Evolutionary conservation across 2,797 vertebrate species (phyloP), one percentile per base, ranked within the genome.

Genomic region (Chloroceryle inda): DNA sequence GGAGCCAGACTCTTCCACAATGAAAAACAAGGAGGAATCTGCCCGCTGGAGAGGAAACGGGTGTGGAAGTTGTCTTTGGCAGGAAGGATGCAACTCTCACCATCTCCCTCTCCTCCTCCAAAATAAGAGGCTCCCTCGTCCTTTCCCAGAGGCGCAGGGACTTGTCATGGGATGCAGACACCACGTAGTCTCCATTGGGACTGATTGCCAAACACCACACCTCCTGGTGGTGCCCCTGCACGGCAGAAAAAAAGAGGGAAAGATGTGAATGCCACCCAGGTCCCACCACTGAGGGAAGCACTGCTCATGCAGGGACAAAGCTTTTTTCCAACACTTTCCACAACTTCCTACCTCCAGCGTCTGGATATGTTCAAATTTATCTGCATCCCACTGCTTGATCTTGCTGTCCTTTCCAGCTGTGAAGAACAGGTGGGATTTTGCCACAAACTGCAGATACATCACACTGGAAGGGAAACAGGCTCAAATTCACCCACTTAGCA

Each of bases 371-470:
- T 99, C 99, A 97, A 99, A 99, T 95, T 98, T 99, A 98, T 99
- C 99, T 2, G 99, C 99, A 71, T 99, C 99, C 99, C 99, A 99
- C 96, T 99, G 99, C 90, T 99, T 99, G 90, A 99, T 98, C 98
- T 99, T 99, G 82, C 81, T 98, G 94, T 99, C 99, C 89, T 99
- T 99, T 59, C 99, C 99, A 11, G 99, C 99, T 5, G 99, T 99
- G 98, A 99, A 99, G 98, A 99, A 99, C 95, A 99, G 98, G 96
- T 99, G 99, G 88, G 99, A 99, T 97, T 99, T 99, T 10, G 99
- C 98, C 55, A 99, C 99, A 92, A 99, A 99, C 98, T 99, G 99
- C 27, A 99, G 98, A 96, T 98, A 99, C 99, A 99, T 99, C 97
- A 99, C 99, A 73, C 99, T 99, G 85, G 59, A 96, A 93, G 68